Evolutionary conservation across 2,888 invertebrate species (phyloP), one percentile per base, ranked within the genome.

Genomic region (Smittia sp.): DNA sequence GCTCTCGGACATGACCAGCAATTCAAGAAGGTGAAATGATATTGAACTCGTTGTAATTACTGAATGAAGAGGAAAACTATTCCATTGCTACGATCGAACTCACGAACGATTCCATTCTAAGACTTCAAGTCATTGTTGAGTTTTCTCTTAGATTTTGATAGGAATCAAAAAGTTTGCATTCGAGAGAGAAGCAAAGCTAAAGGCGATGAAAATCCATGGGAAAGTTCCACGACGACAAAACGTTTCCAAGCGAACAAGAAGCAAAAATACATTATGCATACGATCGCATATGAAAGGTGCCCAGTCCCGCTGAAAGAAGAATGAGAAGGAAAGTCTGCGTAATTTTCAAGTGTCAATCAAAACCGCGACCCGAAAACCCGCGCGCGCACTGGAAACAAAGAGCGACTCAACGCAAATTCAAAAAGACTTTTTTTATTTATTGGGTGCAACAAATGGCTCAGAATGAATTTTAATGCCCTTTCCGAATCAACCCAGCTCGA

Each of bases 291-390:
- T 58, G 58, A 58, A 58, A 58, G 58, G 58, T 15, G 52, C 15
- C 4, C 15, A 3, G 7, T 7, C 3, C 3, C 7, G 15, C 4
- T 6, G 4, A 7, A 13, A 52, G 1, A 58, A 58, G 20, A 58
- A 58, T 18, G 46, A n/a, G 46, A 46, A 46, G n/a, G 46, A 46
- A 46, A 46, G 15, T n/a, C 15, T 58, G 6, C 58, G 67, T 41
- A 67, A 67, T 67, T 67, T 67, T 41, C 11, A 41, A 24, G 67
- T 67, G 67, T 67, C 67, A 67, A 67, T 67, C 67, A 67, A 65
- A 58, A 58, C 4, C 58, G 58, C 65, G 20, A 38, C 27, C 7
- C 18, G 38, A 67, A 67, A 67, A 22, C 58, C 18, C 22, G n/a
- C 6, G 11, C 3, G 52, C 63, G 9, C 11, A 32, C 1, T 13